phyloP scores from a whole-genome alignment of 1,140 invertebrate species.

The Zaprionus africanus region DNA sequence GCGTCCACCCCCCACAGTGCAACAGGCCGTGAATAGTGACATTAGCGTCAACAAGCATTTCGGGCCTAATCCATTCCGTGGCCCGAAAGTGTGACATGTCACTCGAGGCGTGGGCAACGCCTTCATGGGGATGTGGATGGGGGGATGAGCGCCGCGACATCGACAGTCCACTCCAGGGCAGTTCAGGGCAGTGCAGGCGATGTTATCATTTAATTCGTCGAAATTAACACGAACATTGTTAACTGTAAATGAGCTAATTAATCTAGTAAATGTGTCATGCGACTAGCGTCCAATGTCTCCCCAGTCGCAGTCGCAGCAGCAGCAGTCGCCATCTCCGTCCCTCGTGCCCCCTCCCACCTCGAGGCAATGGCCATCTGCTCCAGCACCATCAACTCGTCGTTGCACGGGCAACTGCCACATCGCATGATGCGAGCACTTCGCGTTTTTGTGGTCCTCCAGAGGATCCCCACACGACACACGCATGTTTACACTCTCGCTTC shows the following conservation, averaged over 20 bases:
- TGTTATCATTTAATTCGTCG: slow-evolving; percentile 84
- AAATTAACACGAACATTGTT: slow-evolving; percentile 84
- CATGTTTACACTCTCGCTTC: slow-evolving; percentile 36
- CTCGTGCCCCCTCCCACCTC: no score
- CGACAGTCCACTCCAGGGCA: slow-evolving; percentile 23
- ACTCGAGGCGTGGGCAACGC: slow-evolving; percentile 20
- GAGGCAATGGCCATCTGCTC: neutral
- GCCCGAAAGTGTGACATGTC: slow-evolving; percentile 52
- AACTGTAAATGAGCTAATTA: slow-evolving; percentile 83
- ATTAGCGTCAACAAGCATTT: slow-evolving; percentile 81
- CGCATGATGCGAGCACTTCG: slow-evolving; percentile 51
- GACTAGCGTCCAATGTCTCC: slow-evolving; percentile 29
- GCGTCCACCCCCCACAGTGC: slow-evolving; percentile 41
- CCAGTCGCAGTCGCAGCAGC: slow-evolving; percentile 2
- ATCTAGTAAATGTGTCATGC: slow-evolving; percentile 76
- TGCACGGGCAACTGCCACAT: slow-evolving; percentile 8
- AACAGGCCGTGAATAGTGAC: slow-evolving; percentile 59
- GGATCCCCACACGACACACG: slow-evolving; percentile 53
- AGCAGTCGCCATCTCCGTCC: neutral
- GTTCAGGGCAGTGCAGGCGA: slow-evolving; percentile 17
- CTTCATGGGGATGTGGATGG: no score
- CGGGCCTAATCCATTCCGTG: slow-evolving; percentile 48
- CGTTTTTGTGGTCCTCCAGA: slow-evolving; percentile 81
- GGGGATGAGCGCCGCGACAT: neutral
- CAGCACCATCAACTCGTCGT: neutral